phyloP scores from a whole-genome alignment of 2,797 vertebrate species.

The Ibycter americanus region DNA sequence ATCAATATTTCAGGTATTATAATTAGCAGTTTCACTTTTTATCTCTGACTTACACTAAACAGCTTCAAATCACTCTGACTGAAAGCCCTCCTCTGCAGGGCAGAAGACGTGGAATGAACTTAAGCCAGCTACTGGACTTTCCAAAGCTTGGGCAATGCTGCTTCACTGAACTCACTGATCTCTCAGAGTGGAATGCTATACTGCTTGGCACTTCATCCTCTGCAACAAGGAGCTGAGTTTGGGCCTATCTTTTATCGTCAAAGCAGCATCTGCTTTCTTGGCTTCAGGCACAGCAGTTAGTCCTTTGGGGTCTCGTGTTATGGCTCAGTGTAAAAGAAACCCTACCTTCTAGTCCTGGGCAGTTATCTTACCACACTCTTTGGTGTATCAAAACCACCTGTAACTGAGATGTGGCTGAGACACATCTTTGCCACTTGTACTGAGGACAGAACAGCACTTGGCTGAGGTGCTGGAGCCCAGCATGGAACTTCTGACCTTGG shows the following conservation, averaged over 20 bases:
- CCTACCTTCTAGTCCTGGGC: neutral
- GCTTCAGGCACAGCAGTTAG: neutral
- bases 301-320: neutral
- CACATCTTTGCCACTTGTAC: neutral
- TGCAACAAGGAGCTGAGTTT: neutral
- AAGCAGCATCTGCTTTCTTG: neutral
- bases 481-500: neutral
- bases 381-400: neutral
- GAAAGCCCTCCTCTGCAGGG: neutral
- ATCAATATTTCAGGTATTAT: neutral
- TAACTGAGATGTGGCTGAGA: neutral
- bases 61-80: neutral
- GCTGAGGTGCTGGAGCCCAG: neutral
- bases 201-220: neutral
- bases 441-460: neutral
- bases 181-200: neutral
- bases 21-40: neutral
- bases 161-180: neutral
- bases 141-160: neutral
- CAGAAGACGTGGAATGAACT: neutral
- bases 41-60: neutral
- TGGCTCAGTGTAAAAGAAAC: neutral
- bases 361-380: neutral
- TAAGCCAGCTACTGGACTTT: neutral
- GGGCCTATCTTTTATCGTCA: neutral